A percentile compares a stretch with the other conserved stretches of the same genome.
phyloP scores from a whole-genome alignment of 1,140 invertebrate species.

The Rhagoletis zephyria region DNA sequence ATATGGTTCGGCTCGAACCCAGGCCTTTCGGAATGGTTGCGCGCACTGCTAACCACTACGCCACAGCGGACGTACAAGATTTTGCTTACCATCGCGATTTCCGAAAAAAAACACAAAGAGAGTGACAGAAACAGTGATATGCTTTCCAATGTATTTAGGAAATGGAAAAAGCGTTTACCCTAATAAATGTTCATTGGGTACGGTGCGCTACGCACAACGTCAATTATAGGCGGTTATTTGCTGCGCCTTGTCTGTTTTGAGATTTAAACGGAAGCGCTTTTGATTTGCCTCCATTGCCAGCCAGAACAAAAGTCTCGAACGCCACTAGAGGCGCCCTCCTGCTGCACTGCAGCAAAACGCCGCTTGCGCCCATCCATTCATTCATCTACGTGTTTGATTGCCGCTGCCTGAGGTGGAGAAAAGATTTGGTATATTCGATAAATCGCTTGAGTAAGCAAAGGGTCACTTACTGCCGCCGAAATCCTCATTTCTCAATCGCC shows the following conservation, averaged over 20 bases:
- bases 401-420: not conserved
- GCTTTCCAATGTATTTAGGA: too few species aligned
- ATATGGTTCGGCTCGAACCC: too few species aligned
- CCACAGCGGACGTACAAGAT: too few species aligned
- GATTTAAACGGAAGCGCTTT: slow-evolving; percentile 26
- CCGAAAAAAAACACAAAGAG: too few species aligned
- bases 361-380: not conserved
- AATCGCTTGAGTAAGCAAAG: slow-evolving; percentile 40
- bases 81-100: too few species aligned
- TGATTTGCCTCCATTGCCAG: not conserved
- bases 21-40: too few species aligned
- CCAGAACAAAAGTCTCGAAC: not conserved
- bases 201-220: not conserved
- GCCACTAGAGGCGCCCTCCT: not conserved
- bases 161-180: too few species aligned
- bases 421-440: slow-evolving; percentile 46
- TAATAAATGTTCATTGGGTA: too few species aligned
- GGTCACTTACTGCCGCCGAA: slow-evolving; percentile 31
- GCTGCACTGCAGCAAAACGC: not conserved
- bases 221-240: not conserved
- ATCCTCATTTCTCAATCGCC: slow-evolving; percentile 18
- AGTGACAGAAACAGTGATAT: too few species aligned
- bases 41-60: too few species aligned
- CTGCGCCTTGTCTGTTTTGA: not conserved
- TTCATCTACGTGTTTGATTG: not conserved